Conservation (phyloP, 1,140 invertebrate genomes). For the Trachymyrmex cornetzi region DNA sequence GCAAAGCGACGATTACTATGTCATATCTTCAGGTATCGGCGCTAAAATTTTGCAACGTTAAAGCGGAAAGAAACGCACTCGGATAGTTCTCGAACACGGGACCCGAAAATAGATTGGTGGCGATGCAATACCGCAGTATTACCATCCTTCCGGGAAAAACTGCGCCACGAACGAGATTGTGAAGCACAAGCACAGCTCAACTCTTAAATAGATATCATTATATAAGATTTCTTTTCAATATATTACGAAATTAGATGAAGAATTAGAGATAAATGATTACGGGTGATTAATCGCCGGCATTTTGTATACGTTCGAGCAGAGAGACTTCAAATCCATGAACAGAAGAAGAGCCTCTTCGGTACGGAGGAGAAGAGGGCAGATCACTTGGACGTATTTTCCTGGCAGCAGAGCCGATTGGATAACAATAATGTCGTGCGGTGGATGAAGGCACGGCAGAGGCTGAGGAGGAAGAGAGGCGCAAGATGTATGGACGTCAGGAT, state of each 20-base stretch:
- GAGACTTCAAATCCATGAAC: slow-evolving; percentile 67
- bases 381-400: slow-evolving; percentile 12
- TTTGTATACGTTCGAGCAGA: slow-evolving; percentile 9
- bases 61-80: slow-evolving; percentile 62
- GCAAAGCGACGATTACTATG: neutral
- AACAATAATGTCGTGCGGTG: slow-evolving; percentile 67
- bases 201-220: slow-evolving; percentile 47
- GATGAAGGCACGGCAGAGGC: slow-evolving; percentile 67
- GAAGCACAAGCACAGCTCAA: neutral
- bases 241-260: neutral
- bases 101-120: slow-evolving; percentile 70
- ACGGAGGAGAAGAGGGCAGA: slow-evolving; percentile 5
- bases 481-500: slow-evolving; percentile 74
- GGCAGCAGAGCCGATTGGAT: slow-evolving; percentile 20
- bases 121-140: slow-evolving; percentile 68
- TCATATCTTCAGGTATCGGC: neutral
- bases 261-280: neutral
- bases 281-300: slow-evolving; percentile 24
- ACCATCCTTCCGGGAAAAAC: slow-evolving; percentile 66
- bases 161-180: slow-evolving; percentile 17
- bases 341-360: slow-evolving; percentile 41
- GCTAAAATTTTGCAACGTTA: slow-evolving; percentile 12
- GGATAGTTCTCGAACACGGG: slow-evolving; percentile 49
- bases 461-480: slow-evolving; percentile 45
- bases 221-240: slow-evolving; percentile 28